A percentile compares a stretch with the other conserved stretches of the same genome.
Conservation (phyloP, 2,888 invertebrate species). For the Tuta absoluta region DNA sequence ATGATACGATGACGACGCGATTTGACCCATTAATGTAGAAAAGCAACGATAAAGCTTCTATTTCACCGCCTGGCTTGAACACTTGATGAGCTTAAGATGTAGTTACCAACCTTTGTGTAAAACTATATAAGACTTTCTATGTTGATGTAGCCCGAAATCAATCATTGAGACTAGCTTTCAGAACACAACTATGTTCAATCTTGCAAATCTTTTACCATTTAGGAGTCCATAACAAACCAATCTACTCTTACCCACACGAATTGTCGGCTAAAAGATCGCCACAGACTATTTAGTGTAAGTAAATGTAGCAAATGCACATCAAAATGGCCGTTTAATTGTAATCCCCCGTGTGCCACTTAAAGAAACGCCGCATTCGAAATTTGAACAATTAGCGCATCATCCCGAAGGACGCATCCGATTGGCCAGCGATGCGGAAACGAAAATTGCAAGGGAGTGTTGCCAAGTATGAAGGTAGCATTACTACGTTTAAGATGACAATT, state of each 20-base stretch:
- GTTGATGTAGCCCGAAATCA: no score
- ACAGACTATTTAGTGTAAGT: neutral
- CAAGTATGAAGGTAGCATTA: neutral
- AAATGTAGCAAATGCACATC: constrained; percentile 16
- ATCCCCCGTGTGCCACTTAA: constrained; percentile 46
- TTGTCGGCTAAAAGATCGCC: neutral
- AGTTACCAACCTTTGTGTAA: no score
- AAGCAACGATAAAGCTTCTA: no score
- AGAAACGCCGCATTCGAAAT: constrained; percentile 34
- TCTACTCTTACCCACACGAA: neutral
- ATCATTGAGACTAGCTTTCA: no score
- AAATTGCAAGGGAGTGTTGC: constrained; percentile 31
- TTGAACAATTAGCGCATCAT: constrained; percentile 38
- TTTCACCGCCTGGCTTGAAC: no score
- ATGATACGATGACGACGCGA: no score
- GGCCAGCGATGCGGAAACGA: constrained; percentile 46
- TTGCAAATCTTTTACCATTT: neutral
- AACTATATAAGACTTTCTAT: no score
- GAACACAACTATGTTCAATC: no score
- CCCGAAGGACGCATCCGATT: constrained; percentile 36
- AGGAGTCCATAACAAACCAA: neutral
- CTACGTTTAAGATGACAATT: neutral
- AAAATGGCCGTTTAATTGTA: constrained; percentile 45
- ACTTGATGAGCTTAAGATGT: no score
- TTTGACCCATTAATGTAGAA: no score